Base-by-base conservation (phyloP, 2,888 invertebrate species). In the Clepsis dumicolana region DNA sequence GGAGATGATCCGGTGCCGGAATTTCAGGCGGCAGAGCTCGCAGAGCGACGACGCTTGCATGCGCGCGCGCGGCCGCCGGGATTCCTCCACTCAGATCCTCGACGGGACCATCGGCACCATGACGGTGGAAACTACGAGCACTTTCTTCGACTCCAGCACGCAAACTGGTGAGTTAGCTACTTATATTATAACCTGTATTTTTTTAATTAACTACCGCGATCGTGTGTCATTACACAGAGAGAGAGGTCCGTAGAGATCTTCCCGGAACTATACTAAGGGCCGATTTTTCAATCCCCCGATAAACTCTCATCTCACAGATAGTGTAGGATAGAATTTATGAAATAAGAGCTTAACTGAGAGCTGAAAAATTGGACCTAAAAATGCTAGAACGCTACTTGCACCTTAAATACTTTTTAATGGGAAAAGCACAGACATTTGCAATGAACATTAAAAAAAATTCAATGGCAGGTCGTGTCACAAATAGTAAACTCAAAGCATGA, bases 121-220 rank as follows among this genome's bases (percentile, higher is more conserved):
- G 98, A 98, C 98, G 0, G 97, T 98, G 27, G 98, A 98, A 88
- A 98, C 98, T 2, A 97, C 98, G 4, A 97, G 97, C 89, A 98
- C 98, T 0, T 97, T 98, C 88, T 98, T 98, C 85, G 98, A 98
- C 90, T 97, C 97, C 75, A 97, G 98, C 87, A 98, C 98, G 27
- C 98, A 98, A 93, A 98, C 98, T 85, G 98, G 98, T 98, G 83
- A 96, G 96, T 94, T 4, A 44, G 8, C 16, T 18, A 44, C 7
- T 5, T n/a, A n/a, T n/a, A 8, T 16, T 18, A 18, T 4, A 44
- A 44, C 18, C 18, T 16, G 16, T 7, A 44, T 44, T 7, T 16
- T 16, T 18, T 2, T 7, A 5, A 3, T 7, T 1, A 41, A 41
- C 41, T 7, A 16, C 7, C n/a, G n/a, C n/a, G n/a, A n/a, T n/a